Evolutionary conservation across 2,797 vertebrate species (phyloP), one percentile per base, ranked within the genome.

Genomic region (Gymnopithys bicolor): DNA sequence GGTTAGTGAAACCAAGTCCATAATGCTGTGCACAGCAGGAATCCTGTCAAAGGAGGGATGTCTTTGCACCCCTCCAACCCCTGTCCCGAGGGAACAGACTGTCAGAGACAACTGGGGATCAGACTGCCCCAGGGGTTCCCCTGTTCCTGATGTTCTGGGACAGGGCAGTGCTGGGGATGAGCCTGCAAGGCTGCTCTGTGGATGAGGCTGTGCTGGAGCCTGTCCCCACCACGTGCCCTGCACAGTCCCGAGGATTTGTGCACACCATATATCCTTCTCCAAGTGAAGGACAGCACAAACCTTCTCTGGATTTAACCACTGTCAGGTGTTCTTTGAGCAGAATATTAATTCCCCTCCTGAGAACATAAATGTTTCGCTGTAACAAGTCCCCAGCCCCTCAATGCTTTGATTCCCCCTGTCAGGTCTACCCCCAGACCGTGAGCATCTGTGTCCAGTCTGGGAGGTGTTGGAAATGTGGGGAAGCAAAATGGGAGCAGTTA

Each of bases 361-460:
- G 94, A 95, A 88, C 71, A 87, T 19, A 32, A 86, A 75, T 5
- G 37, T 84, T 91, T 76, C 52, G 58, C 35, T 95, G 87, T 59
- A 91, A 88, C 35, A 67, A 82, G 22, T 49, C 63, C 73, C 66
- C 11, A 5, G 58, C n/a, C 43, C 82, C 77, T 55, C 30, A 49
- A 66, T 2, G n/a, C 90, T 96, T 94, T 93, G 81, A 92, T 89
- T 94, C 32, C 39, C 48, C 66, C 59, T 73, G 84, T 90, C 92
- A 84, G 18, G 51, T 10, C 66, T 88, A 80, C 77, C 85, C 67
- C 64, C 19, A 18, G 69, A 46, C 64, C 2, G 2, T 30, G 48
- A 39, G 77, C 37, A 71, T 75, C 84, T 86, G 89, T 19, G 51
- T 76, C 77, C 94, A 95, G 90, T 80, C 90, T 56, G 52, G 69